Conservation (phyloP, 2,797 vertebrate genomes). For the Streptopelia turtur region DNA sequence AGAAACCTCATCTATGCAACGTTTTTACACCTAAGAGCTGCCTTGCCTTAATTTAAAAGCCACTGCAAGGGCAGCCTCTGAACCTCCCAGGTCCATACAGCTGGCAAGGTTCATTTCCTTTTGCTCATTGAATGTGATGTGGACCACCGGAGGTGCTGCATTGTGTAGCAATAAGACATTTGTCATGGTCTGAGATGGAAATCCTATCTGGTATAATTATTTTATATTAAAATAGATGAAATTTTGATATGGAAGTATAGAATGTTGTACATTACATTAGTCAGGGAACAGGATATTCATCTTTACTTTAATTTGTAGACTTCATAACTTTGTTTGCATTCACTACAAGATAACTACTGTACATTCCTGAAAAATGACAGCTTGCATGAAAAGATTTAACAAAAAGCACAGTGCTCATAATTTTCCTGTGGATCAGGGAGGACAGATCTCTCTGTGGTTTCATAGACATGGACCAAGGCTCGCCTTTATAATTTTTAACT, state of each 20-base stretch:
- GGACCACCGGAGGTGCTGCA: constrained; percentile 54
- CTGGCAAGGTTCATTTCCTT: constrained; percentile 10
- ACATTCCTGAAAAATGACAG: constrained; percentile 68
- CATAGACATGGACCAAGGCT: constrained; percentile 15
- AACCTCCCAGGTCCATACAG: not conserved
- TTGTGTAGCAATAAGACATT: constrained; percentile 30
- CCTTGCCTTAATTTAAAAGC: not conserved
- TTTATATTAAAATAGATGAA: constrained; percentile 76
- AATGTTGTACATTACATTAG: constrained; percentile 51
- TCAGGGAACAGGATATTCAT: constrained; percentile 67
- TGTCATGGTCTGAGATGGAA: constrained; percentile 55
- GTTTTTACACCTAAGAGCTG: not conserved
- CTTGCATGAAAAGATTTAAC: constrained; percentile 57
- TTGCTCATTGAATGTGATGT: not conserved
- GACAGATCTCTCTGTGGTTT: constrained; percentile 44
- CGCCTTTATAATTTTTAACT: constrained; percentile 30
- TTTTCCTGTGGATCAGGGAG: constrained; percentile 27
- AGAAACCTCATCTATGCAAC: not conserved
- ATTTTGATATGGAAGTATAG: constrained; percentile 70
- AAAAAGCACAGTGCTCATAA: constrained; percentile 64
- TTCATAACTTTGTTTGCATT: constrained; percentile 68
- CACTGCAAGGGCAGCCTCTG: not conserved
- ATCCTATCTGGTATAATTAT: constrained; percentile 70
- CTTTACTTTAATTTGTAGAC: constrained; percentile 67
- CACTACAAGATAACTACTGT: constrained; percentile 56